These are phyloP conservation scores for Siniperca undulata DNA, from an alignment of 2,797 vertebrate genomes.

Conservation along the genomic window DNA sequence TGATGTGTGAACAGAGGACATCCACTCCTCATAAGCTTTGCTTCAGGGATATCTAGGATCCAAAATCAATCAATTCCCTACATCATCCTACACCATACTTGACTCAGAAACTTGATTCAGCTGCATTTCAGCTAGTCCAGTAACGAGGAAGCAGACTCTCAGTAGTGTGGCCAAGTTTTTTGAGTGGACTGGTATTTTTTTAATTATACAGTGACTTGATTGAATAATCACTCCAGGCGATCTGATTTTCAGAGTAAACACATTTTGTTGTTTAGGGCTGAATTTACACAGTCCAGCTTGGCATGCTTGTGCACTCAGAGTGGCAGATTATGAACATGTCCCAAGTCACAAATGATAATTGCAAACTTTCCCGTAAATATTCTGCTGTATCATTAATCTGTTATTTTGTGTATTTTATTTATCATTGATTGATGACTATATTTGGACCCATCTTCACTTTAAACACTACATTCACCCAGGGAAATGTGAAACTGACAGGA, in stretches of 20 bases:
- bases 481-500: conserved; percentile 29
- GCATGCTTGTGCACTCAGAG: conserved; percentile 26
- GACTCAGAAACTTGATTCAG: conserved; percentile 43
- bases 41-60: conserved; percentile 42
- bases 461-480: conserved; percentile 12
- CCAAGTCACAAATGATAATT: conserved; percentile 57
- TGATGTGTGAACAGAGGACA: conserved; percentile 48
- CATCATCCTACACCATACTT: conserved; percentile 37
- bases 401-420: conserved; percentile 16
- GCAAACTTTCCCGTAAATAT: conserved; percentile 53
- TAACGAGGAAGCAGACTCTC: conserved; percentile 41
- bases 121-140: conserved; percentile 41
- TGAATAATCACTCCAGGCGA: conserved; percentile 55
- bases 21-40: conserved; percentile 27
- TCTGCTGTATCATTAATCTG: conserved; percentile 33
- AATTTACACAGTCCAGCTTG: conserved; percentile 58
- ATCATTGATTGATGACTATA: conserved; percentile 27
- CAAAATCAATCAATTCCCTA: conserved; percentile 47
- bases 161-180: conserved; percentile 39
- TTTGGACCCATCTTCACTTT: conserved; percentile 21
- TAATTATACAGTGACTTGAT: conserved; percentile 59
- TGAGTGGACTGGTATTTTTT: conserved; percentile 34
- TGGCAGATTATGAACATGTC: conserved; percentile 58
- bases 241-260: conserved; percentile 68
- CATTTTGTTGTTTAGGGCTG: conserved; percentile 49